A percentile compares a stretch with the other conserved stretches of the same genome.
These are phyloP conservation scores for Australoheros facetus DNA, from an alignment of 2,797 vertebrate species.

Conservation along the genomic window DNA sequence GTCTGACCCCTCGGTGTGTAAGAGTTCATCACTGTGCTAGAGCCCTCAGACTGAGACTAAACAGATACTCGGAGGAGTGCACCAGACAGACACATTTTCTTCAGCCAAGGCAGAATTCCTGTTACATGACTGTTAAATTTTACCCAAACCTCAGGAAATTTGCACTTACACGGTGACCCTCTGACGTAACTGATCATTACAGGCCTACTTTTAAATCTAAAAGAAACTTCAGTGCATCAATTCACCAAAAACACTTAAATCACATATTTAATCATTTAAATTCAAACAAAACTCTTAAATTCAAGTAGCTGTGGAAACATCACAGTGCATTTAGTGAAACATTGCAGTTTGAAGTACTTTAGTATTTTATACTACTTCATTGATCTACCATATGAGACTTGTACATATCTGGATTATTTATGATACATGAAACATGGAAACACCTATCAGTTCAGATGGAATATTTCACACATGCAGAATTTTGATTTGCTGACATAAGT, in stretches of 20 bases:
- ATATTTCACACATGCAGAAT: neutral
- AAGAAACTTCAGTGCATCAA: neutral
- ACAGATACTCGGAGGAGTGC: slow-evolving; percentile 14
- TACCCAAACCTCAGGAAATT: neutral
- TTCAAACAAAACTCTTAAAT: neutral
- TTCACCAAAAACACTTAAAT: neutral
- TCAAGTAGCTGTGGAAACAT: neutral
- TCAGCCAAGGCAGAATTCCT: slow-evolving; percentile 27
- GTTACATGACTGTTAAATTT: slow-evolving; percentile 13
- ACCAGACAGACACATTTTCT: neutral
- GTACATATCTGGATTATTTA: neutral
- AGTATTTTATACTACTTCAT: neutral
- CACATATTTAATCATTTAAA: neutral
- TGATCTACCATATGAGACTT: neutral
- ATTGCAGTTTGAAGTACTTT: neutral
- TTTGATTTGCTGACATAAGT: neutral
- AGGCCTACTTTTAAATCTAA: neutral
- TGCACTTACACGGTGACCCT: neutral
- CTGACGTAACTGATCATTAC: neutral
- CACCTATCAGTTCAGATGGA: neutral
- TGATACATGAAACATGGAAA: no score
- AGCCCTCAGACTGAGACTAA: neutral
- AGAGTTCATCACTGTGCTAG: neutral
- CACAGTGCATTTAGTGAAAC: neutral
- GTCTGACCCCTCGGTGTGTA: neutral